Evolutionary conservation across 2,113 vertebrate genomes (phyloP).

Genomic region (Zapornia atra): DNA sequence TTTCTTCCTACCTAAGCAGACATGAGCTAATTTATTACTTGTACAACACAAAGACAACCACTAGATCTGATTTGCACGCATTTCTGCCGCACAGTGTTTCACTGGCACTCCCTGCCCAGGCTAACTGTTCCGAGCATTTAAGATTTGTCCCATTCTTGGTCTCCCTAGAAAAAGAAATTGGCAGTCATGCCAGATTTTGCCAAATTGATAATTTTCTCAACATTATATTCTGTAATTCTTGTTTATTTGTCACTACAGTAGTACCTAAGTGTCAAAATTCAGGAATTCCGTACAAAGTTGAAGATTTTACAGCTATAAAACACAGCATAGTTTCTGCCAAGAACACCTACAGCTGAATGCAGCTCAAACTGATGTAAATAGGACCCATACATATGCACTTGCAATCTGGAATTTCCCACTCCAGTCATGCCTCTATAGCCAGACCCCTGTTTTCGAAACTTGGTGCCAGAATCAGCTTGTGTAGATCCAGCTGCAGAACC

Average conservation of each 20-base stretch:
- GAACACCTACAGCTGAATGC: background rate
- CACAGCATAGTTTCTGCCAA: background rate
- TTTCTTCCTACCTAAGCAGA: background rate
- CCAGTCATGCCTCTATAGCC: background rate
- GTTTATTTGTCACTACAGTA: background rate
- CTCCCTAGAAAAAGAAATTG: background rate
- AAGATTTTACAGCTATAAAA: background rate
- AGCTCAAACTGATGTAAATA: background rate
- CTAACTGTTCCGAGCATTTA: background rate
- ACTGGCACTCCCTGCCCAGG: background rate
- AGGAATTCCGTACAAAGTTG: background rate
- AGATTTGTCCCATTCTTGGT: background rate
- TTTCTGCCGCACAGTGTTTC: background rate
- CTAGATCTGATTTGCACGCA: background rate
- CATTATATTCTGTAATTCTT: background rate
- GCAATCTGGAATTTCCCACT: background rate
- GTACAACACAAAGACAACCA: background rate
- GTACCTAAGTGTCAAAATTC: background rate
- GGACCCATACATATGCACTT: background rate
- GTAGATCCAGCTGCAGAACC: background rate
- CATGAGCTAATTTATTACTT: background rate
- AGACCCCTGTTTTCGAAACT: background rate
- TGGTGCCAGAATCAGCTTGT: background rate
- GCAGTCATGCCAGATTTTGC: background rate
- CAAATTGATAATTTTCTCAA: background rate